Percentiles rank a stretch among this genome's conserved stretches.
Evolutionary conservation across 2,113 vertebrate genomes (phyloP).

Genomic region (Odocoileus virginianus): DNA sequence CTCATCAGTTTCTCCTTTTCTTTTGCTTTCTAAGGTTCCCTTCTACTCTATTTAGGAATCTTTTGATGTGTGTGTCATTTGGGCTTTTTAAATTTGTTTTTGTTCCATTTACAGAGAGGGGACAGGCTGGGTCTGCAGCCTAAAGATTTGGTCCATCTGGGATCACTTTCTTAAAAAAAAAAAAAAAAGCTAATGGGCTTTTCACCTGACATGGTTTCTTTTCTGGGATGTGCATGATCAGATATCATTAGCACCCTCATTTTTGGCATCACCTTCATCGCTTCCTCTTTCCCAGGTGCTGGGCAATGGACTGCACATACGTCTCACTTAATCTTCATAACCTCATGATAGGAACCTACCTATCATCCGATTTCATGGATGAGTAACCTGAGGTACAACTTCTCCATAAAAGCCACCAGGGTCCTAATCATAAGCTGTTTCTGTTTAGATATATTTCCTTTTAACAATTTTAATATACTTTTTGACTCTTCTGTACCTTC

Average conservation of each 20-base stretch:
- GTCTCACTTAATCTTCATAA: not conserved
- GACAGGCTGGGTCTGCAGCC: not conserved
- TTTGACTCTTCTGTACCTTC: not conserved
- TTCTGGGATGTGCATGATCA: accelerated
- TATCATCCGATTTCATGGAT: not conserved
- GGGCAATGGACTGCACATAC: too few relatives aligned
- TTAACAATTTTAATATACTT: not conserved
- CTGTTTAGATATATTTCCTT: not conserved
- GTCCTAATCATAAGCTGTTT: not conserved
- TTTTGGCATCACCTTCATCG: too few relatives aligned
- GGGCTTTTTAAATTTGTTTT: not conserved
- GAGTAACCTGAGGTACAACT: not conserved
- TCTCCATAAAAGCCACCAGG: not conserved
- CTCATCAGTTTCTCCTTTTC: too few relatives aligned
- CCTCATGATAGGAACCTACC: not conserved
- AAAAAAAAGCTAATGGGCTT: not conserved
- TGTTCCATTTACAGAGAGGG: not conserved
- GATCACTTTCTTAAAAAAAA: not conserved
- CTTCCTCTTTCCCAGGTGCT: not conserved
- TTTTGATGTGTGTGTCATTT: not conserved
- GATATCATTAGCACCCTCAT: not conserved
- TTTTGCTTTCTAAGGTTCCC: not conserved
- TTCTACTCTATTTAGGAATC: not conserved
- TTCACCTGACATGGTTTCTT: accelerated
- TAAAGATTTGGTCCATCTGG: not conserved